Evolutionary conservation across 1,140 invertebrate genomes (phyloP), one percentile per base, ranked within the genome.

Genomic region (Cherax quadricarinatus): DNA sequence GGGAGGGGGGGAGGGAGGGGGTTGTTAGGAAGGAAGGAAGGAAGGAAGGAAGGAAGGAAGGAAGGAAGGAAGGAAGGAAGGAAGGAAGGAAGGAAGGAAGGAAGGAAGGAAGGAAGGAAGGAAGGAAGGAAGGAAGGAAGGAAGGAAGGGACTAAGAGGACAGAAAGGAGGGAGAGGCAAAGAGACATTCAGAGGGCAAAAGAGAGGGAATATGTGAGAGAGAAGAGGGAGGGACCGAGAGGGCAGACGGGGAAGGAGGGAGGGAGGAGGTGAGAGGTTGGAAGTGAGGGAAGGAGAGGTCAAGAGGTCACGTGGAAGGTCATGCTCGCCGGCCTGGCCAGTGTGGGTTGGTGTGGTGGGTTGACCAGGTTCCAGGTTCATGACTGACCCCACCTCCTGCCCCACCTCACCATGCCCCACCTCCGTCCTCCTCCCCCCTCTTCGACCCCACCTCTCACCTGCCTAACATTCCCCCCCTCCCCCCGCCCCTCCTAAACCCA

Each of bases 141-240:
- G 62, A 53, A 84, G 82, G 62, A 57, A 84, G 82, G 62, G 82
- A 62, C 53, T 62, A 53, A 84, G 82, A 84, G 82, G 53, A 53
- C 60, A 53, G 62, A 53, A 62, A 53, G 30, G 57, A 84, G 82
- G 62, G 82, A 84, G 82, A 84, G 82, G 62, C 57, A 84, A 51
- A 84, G 82, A 84, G 82, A 41, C 0, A 41, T 41, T 41, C 30
- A 41, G 16, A 16, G 18, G 21, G 5, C 12, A 70, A 16, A n/a
- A 16, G 18, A 16, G 16, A 48, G 51, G 80, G 51, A 48, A 82
- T 49, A 53, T 41, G 4, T 41, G 62, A 53, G 62, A 53, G 62
- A 53, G 62, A 53, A 84, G 82, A 84, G 82, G 62, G 82, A 84
- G 82, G 62, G 82, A 84, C 53, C 60, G 82, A 84, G 82, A 66